These are phyloP conservation scores for Pseudomyrmex gracilis DNA, from an alignment of 1,140 invertebrate genomes.

Conservation along the genomic window DNA sequence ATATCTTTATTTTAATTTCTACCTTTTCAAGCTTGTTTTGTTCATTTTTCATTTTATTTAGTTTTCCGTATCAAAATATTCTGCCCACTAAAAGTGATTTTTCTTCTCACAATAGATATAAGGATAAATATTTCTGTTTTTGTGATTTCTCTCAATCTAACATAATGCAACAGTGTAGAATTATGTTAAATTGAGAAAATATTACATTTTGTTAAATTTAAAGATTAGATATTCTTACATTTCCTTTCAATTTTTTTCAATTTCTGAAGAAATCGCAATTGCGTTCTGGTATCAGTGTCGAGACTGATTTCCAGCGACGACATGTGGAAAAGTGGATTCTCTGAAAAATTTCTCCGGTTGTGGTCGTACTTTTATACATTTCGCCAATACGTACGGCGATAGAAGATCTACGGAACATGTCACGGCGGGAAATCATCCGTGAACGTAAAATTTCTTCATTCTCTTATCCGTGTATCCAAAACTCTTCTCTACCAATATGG, in stretches of 20 bases:
- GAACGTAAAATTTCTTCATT: constrained; percentile 58
- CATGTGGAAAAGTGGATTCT: constrained; percentile 17
- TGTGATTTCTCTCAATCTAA: neutral
- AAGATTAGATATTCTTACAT: no score
- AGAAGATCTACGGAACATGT: constrained; percentile 35
- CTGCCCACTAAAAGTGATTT: neutral
- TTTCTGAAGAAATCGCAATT: constrained; percentile 5
- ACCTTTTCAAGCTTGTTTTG: constrained; percentile 1
- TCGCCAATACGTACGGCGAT: neutral
- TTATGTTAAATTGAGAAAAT: no score
- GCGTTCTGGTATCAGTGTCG: constrained; percentile 5
- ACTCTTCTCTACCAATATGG: neutral
- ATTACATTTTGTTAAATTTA: neutral
- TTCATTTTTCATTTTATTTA: neutral
- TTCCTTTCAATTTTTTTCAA: constrained; percentile 9
- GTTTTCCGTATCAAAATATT: neutral
- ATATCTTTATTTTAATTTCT: no score
- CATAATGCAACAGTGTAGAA: neutral
- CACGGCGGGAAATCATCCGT: constrained; percentile 31
- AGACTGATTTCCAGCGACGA: constrained; percentile 28
- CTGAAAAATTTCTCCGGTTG: constrained; percentile 30
- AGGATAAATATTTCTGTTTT: constrained; percentile 4
- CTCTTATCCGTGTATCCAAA: constrained; percentile 30
- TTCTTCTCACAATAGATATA: neutral
- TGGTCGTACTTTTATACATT: constrained; percentile 37